Evolutionary conservation across 2,113 vertebrate genomes (phyloP).

Genomic region (Oenanthe oenanthe): DNA sequence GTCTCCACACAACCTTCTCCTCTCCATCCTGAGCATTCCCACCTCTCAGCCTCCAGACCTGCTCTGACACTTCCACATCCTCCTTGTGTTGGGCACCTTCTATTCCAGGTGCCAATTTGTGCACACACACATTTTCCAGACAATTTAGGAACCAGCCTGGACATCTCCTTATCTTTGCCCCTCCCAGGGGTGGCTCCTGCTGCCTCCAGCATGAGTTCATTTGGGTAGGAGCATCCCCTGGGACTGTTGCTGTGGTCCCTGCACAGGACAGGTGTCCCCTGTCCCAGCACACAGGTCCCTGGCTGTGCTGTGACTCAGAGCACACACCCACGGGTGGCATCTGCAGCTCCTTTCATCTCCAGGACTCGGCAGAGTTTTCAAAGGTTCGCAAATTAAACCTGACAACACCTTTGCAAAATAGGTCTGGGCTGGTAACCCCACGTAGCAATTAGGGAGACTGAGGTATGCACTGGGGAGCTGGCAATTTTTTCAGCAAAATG

Average conservation of each 20-base stretch:
- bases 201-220: slow-evolving; percentile 18
- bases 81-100: neutral
- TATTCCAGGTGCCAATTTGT: neutral
- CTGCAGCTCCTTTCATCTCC: slow-evolving; percentile 48
- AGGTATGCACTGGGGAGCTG: neutral
- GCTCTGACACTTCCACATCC: neutral
- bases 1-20: neutral
- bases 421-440: slow-evolving; percentile 34
- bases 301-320: slow-evolving; percentile 59
- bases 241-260: neutral
- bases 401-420: slow-evolving; percentile 67
- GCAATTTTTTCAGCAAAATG: neutral
- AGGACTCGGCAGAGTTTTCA: neutral
- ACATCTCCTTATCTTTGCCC: neutral
- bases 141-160: neutral
- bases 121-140: neutral
- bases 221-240: neutral
- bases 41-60: neutral
- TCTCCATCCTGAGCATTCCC: neutral
- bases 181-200: neutral
- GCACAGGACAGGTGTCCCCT: neutral
- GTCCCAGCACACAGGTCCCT: neutral
- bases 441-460: slow-evolving; percentile 42
- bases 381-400: slow-evolving; percentile 49
- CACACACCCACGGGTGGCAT: slow-evolving; percentile 55